Base-by-base conservation (phyloP, 2,888 invertebrate genomes). In the Exocentrus adspersus region DNA sequence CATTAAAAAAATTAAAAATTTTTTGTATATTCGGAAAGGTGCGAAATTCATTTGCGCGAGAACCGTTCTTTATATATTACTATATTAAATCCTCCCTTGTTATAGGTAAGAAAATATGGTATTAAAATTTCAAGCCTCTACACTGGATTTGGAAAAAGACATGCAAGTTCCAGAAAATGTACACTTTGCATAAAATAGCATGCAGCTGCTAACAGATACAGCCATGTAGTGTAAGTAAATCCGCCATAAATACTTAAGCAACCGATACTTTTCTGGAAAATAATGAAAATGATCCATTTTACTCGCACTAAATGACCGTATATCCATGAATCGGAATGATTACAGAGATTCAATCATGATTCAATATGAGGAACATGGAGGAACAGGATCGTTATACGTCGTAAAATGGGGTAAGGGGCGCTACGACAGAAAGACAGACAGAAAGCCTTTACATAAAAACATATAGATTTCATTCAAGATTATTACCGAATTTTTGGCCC, bases 361-460 rank as follows among this genome's bases (percentile, higher is more conserved):
- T n/a, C n/a, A n/a, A n/a, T n/a, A n/a, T n/a, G n/a, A n/a, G n/a
- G n/a, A n/a, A n/a, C n/a, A n/a, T n/a, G n/a, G 62, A 54, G 45
- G 54, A 60, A 51, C 51, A 43, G 43, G 60, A 16, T n/a, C n/a
- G 7, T 14, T 59, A 41, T 28, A 42, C 43, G 51, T 59, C 16
- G 14, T 10, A 14, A 20, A 48, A 14, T 51, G 60, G 43, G 46
- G 59, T 53, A 60, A 51, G 56, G 64, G 48, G 30, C 30, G 76
- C 78, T 78, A 80, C 72, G 75, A 78, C 77, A 78, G 80, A 80
- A 78, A 80, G 80, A 80, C 80, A 80, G 80, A 80, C 79, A 80
- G 78, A 78, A 79, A 78, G 77, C 77, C 75, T 71, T 75, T 74
- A 78, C 78, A 78, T 72, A 78, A 77, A 78, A 74, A 75, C 74